Conservation (phyloP, 2,113 vertebrate species). For the Cochlearius cochlearius region DNA sequence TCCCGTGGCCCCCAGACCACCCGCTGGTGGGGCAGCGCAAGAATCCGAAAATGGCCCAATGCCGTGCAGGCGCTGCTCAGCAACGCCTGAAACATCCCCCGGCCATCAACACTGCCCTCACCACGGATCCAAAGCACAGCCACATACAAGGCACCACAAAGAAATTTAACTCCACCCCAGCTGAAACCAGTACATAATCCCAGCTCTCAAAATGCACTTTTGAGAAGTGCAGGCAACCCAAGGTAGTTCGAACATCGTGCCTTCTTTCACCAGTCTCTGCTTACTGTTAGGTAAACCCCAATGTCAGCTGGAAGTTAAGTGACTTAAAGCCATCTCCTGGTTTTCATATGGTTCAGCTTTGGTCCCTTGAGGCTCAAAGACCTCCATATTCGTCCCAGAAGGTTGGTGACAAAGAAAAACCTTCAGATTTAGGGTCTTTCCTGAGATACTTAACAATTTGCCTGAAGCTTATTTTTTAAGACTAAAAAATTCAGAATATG, state of each 20-base stretch:
- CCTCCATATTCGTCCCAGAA: not conserved
- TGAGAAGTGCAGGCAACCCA: not conserved
- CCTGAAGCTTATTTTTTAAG: not conserved
- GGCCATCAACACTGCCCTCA: not conserved
- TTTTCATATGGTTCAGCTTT: not conserved
- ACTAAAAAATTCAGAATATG: not conserved
- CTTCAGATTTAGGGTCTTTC: not conserved
- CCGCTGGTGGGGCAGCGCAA: accelerated
- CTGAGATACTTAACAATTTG: not conserved
- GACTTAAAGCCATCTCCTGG: not conserved
- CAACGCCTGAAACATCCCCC: not conserved
- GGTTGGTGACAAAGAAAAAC: not conserved
- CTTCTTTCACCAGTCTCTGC: not conserved
- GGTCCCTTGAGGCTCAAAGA: not conserved
- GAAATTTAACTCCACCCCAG: not conserved
- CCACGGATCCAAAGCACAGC: not conserved
- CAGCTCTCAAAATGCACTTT: not conserved
- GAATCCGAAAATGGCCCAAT: not conserved
- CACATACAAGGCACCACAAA: not conserved
- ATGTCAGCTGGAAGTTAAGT: not conserved
- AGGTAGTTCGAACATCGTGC: not conserved
- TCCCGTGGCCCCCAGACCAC: not conserved
- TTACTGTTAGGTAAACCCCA: not conserved
- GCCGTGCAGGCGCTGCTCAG: not conserved
- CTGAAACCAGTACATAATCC: not conserved